Percentiles rank a stretch among this genome's conserved stretches.
These are phyloP conservation scores for Crypturellus undulatus DNA, from an alignment of 2,113 vertebrate species.

Conservation along the genomic window DNA sequence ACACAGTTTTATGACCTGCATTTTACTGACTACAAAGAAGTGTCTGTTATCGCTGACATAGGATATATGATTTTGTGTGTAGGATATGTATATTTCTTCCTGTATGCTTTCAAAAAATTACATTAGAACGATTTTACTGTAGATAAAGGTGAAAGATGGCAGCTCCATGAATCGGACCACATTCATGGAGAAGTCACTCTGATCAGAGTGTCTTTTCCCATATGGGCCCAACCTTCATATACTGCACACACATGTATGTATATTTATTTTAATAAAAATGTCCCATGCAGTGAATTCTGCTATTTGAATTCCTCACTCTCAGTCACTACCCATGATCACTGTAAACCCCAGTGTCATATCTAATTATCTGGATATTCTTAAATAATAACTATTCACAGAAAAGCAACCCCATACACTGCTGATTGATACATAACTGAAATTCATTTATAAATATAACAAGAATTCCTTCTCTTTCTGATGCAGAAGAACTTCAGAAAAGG, in stretches of 20 bases:
- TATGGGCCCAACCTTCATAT: neutral
- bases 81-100: neutral
- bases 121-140: neutral
- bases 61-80: neutral
- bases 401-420: neutral
- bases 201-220: neutral
- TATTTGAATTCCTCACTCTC: neutral
- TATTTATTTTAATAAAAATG: neutral
- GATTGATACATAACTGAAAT: neutral
- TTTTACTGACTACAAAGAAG: neutral
- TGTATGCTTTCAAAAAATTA: neutral
- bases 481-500: neutral
- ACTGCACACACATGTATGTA: fast-evolving
- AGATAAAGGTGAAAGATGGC: neutral
- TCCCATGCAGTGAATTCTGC: fast-evolving
- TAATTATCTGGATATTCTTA: neutral
- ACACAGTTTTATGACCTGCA: neutral
- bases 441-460: neutral
- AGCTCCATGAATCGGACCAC: neutral
- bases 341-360: neutral
- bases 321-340: fast-evolving
- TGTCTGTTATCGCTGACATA: neutral
- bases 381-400: neutral
- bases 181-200: neutral
- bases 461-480: neutral